A percentile compares a stretch with the other conserved stretches of the same genome.
These are phyloP conservation scores for Brachionus sp. DNA, from an alignment of 1,140 invertebrate genomes.

Conservation along the genomic window DNA sequence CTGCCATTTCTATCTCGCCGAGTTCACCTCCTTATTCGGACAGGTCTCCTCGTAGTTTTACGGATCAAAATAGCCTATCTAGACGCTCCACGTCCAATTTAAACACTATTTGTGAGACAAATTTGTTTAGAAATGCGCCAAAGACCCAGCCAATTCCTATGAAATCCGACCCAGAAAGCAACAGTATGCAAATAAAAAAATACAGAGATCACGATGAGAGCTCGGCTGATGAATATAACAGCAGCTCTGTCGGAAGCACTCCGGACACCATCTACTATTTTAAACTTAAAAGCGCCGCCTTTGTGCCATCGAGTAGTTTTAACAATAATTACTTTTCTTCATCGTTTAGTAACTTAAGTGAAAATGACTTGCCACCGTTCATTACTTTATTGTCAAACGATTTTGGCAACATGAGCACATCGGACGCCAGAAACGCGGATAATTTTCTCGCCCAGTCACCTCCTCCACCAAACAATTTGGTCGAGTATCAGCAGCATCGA, in stretches of 20 bases:
- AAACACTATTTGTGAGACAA: slow-evolving; percentile 16
- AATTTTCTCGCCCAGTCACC: slow-evolving; percentile 7
- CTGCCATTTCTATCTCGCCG: neutral
- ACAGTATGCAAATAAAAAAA: neutral
- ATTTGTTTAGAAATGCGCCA: neutral
- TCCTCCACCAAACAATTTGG: neutral
- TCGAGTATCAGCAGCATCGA: slow-evolving; percentile 8
- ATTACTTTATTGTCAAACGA: slow-evolving; percentile 38
- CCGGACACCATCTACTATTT: slow-evolving; percentile 43
- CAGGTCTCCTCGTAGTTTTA: neutral
- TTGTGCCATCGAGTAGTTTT: slow-evolving; percentile 37
- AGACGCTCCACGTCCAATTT: slow-evolving; percentile 16
- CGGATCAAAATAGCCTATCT: neutral
- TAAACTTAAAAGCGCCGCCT: slow-evolving; percentile 44
- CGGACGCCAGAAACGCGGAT: neutral
- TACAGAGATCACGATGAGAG: slow-evolving; percentile 17
- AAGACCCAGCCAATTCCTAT: slow-evolving; percentile 45
- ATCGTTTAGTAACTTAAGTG: slow-evolving; percentile 8
- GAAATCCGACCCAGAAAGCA: neutral
- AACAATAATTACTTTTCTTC: slow-evolving; percentile 32
- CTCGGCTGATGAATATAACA: slow-evolving; percentile 31
- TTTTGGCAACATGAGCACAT: slow-evolving; percentile 29
- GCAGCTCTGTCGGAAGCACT: slow-evolving; percentile 26
- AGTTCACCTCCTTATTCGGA: neutral
- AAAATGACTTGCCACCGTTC: slow-evolving; percentile 40